Percentiles rank a stretch among this genome's conserved stretches.
Evolutionary conservation across 2,113 vertebrate genomes (phyloP).

Genomic region (Cyanocitta stelleri): DNA sequence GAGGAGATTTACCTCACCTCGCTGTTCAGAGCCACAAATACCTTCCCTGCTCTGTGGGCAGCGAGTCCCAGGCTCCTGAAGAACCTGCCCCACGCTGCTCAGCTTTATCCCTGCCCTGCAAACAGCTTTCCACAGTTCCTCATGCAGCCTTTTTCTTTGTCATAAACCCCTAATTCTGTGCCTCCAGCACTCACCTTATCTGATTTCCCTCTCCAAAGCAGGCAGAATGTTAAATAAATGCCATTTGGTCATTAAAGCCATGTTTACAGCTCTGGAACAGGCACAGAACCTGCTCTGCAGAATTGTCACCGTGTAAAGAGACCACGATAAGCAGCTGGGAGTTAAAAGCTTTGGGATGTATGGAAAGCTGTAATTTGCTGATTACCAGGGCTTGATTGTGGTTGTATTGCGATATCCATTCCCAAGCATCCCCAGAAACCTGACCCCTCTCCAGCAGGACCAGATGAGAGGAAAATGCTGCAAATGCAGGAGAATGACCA

Average conservation of each 20-base stretch:
- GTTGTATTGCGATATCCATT: not conserved
- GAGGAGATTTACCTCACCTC: not conserved
- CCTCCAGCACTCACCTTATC: not conserved
- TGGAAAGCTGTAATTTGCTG: slow-evolving; percentile 53
- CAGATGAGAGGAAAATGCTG: not conserved
- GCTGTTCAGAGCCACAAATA: not conserved
- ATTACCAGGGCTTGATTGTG: slow-evolving; percentile 36
- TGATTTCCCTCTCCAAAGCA: not conserved
- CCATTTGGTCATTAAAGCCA: not conserved
- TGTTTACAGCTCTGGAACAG: slow-evolving; percentile 25
- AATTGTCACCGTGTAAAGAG: not conserved
- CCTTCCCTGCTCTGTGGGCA: not conserved
- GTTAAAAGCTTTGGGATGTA: slow-evolving; percentile 42
- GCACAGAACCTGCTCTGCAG: not conserved
- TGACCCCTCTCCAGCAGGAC: not conserved
- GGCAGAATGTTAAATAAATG: slow-evolving; percentile 6
- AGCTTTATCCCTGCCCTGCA: not conserved
- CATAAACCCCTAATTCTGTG: not conserved
- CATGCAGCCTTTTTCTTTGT: not conserved
- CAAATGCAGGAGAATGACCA: not conserved
- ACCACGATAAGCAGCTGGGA: slow-evolving; percentile 39
- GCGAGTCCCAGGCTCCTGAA: not conserved
- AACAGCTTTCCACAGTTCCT: not conserved
- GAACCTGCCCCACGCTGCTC: not conserved
- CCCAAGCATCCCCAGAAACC: not conserved